These are phyloP conservation scores for Tinamus guttatus DNA, from an alignment of 2,113 vertebrate genomes.

Conservation along the genomic window DNA sequence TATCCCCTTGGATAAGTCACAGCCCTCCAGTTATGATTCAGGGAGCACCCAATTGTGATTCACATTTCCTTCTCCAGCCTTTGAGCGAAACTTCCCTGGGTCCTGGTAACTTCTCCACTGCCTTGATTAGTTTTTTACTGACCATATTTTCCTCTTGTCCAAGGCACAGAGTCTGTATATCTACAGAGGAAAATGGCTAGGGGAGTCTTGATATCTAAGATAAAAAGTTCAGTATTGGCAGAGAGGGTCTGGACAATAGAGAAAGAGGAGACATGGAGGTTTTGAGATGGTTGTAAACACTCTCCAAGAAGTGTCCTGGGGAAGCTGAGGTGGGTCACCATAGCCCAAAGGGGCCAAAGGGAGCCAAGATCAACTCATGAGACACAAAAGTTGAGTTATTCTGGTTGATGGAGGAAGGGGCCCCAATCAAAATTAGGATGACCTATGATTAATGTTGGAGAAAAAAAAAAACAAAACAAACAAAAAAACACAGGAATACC, in stretches of 20 bases:
- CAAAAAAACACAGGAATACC: too few relatives aligned
- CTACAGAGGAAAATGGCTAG: background rate
- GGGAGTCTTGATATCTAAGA: background rate
- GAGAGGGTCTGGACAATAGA: background rate
- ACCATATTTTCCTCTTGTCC: background rate
- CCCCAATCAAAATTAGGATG: background rate
- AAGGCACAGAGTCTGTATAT: background rate
- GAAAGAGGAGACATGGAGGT: background rate
- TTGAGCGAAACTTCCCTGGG: background rate
- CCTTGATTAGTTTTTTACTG: background rate
- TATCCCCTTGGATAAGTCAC: background rate
- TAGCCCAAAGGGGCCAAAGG: background rate
- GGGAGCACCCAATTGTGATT: background rate
- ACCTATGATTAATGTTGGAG: background rate
- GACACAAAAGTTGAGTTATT: background rate
- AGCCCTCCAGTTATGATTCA: background rate
- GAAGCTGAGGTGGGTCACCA: background rate
- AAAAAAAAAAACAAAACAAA: background rate
- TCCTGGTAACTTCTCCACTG: background rate
- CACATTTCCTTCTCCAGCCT: background rate
- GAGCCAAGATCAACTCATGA: background rate
- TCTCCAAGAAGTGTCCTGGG: background rate
- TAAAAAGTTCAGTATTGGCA: background rate
- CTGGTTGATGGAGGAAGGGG: too few relatives aligned
- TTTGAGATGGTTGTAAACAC: background rate